Conservation (phyloP, 2,113 vertebrate species). For the Myotis lucifugus region DNA sequence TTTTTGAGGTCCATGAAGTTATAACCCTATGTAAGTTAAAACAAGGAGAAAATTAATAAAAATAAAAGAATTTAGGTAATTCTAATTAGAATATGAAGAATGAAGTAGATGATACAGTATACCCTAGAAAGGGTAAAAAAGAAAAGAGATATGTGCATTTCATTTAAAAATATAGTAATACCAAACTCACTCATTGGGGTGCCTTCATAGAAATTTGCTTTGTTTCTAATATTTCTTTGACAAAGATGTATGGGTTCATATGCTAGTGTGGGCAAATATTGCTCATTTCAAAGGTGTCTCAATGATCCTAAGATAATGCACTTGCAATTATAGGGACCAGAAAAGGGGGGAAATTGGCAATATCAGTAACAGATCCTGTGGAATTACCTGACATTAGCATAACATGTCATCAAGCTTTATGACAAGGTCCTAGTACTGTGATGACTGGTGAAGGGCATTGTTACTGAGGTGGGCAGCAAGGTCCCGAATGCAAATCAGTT, state of each 20-base stretch:
- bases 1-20: background rate
- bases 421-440: background rate
- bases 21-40: background rate
- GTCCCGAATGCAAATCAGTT: background rate
- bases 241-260: background rate
- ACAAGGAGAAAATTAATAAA: background rate
- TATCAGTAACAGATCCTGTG: no score
- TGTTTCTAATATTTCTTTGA: background rate
- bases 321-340: background rate
- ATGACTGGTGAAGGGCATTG: background rate
- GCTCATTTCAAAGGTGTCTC: background rate
- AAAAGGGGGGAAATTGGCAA: background rate
- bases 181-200: background rate
- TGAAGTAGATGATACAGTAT: background rate
- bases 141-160: background rate
- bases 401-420: background rate
- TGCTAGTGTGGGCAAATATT: background rate
- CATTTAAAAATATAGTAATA: background rate
- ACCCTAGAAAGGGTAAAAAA: background rate
- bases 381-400: background rate
- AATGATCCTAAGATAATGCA: background rate
- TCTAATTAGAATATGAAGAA: background rate
- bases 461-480: background rate
- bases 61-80: background rate
- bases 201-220: background rate